Evolutionary conservation across 2,888 invertebrate genomes (phyloP), one percentile per base, ranked within the genome.

Genomic region (Macrophya annulata): DNA sequence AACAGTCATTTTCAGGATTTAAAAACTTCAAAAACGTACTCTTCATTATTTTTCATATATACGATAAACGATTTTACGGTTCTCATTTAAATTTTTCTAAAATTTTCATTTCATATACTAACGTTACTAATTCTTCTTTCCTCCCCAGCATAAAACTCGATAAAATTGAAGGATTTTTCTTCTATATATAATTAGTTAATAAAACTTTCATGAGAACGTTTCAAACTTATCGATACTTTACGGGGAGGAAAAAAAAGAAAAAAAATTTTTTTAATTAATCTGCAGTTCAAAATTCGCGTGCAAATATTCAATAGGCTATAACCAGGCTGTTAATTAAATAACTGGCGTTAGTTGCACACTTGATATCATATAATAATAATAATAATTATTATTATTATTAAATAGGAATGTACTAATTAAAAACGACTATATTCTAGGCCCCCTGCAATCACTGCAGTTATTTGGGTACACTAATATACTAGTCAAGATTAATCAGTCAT

Each of bases 381-480:
- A 31, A 31, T 31, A 2, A 31, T 31, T 31, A 31, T 31, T 31
- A 31, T 31, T 31, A 55, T 55, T 55, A 55, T 6, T 55, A 55
- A 6, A n/a, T n/a, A 6, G n/a, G n/a, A 55, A 55, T n/a, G 55
- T 62, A 62, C 62, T 62, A 62, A 62, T 62, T 62, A 25, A 12
- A 62, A 62, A 62, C 62, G 25, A 62, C 62, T 62, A 62, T 62
- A 25, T 62, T 62, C 62, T 62, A 62, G n/a, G 31, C 31, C n/a
- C 55, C 55, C n/a, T n/a, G n/a, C n/a, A 55, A n/a, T 55, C 1
- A 55, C n/a, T 55, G 31, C 55, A n/a, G n/a, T 55, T 55, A 6
- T 55, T 31, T 55, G 55, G 55, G n/a, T n/a, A n/a, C n/a, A 55
- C 55, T 55, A 55, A 55, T n/a, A 55, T n/a, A 55, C 55, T 55